Evolutionary conservation across 2,888 invertebrate genomes (phyloP).

Genomic region (Cerceris rybyensis): DNA sequence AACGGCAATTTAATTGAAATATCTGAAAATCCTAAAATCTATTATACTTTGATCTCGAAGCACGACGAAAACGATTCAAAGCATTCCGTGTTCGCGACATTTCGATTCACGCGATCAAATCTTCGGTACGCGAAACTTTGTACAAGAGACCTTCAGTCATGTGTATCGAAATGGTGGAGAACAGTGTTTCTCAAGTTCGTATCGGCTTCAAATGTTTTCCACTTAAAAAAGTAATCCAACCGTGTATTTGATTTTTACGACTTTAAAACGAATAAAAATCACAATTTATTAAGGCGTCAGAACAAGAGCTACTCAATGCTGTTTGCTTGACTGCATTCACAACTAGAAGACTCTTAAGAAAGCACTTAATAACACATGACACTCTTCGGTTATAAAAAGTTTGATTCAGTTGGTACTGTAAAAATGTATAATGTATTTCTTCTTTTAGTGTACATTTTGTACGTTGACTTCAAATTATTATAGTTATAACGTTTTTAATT

Average conservation of each 20-base stretch:
- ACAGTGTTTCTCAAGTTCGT: neutral
- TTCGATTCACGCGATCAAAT: conserved; percentile 17
- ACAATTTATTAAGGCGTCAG: too few species aligned
- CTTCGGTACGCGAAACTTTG: conserved; percentile 12
- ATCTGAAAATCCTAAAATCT: neutral
- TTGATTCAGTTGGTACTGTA: too few species aligned
- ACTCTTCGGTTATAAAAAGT: too few species aligned
- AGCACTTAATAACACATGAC: too few species aligned
- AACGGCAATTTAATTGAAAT: neutral
- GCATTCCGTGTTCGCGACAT: conserved; percentile 11
- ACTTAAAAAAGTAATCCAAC: neutral
- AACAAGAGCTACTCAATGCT: too few species aligned
- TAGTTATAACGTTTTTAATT: too few species aligned
- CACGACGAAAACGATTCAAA: conserved; percentile 7
- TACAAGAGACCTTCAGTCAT: neutral
- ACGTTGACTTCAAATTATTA: too few species aligned
- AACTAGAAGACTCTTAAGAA: too few species aligned
- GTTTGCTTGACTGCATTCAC: too few species aligned
- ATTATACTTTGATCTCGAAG: conserved; percentile 11
- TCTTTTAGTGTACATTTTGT: too few species aligned
- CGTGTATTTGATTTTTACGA: neutral
- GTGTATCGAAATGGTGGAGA: neutral
- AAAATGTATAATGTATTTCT: too few species aligned
- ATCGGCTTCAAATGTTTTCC: neutral
- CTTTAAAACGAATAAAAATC: neutral